phyloP scores from a whole-genome alignment of 2,113 vertebrate species.

The Jacana jacana region DNA sequence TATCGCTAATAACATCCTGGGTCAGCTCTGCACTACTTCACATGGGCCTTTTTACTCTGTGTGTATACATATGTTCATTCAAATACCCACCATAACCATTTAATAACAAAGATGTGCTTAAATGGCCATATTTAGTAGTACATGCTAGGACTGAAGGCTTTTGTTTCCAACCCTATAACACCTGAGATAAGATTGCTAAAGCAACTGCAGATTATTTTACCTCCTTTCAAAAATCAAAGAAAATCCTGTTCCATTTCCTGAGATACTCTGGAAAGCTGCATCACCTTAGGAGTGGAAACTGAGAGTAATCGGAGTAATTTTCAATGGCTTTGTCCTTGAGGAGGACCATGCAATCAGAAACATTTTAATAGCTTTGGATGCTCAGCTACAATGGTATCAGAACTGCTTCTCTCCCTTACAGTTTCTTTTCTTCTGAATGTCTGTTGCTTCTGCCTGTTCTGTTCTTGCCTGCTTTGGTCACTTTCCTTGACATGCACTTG shows the following conservation, averaged over 20 bases:
- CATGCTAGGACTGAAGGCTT: not conserved
- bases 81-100: not conserved
- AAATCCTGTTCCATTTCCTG: not conserved
- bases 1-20: not conserved
- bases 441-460: not conserved
- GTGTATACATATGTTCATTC: not conserved
- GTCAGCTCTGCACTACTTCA: not conserved
- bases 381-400: not conserved
- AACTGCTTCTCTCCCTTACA: not conserved
- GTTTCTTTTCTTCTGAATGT: not conserved
- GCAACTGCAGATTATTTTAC: not conserved
- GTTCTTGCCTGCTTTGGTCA: not conserved
- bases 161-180: not conserved
- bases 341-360: not conserved
- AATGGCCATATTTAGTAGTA: not conserved
- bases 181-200: not conserved
- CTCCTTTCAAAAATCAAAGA: not conserved
- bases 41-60: not conserved
- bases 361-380: not conserved
- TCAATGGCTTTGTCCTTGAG: not conserved
- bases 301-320: not conserved
- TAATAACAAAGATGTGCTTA: not conserved
- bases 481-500: accelerated
- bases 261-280: not conserved
- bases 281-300: not conserved